These are phyloP conservation scores for Limonius californicus DNA, from an alignment of 1,140 invertebrate genomes.

Conservation along the genomic window DNA sequence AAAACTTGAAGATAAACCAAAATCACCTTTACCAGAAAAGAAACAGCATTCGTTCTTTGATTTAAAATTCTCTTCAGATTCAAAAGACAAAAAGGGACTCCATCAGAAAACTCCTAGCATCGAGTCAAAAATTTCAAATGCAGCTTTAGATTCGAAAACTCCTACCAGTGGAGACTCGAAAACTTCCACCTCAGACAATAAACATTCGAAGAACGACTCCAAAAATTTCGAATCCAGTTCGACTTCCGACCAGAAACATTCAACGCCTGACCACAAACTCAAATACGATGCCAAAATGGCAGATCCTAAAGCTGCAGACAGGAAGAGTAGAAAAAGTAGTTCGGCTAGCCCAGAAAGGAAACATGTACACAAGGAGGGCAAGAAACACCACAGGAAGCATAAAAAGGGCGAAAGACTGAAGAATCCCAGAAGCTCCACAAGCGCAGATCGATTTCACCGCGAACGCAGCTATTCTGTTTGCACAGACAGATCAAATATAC, in stretches of 20 bases:
- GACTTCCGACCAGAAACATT: neutral
- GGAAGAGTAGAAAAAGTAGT: slow-evolving; percentile 33
- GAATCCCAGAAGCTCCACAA: slow-evolving; percentile 28
- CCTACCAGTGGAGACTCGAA: slow-evolving; percentile 34
- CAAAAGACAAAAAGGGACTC: slow-evolving; percentile 7
- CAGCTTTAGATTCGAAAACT: slow-evolving; percentile 29
- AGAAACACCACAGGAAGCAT: slow-evolving; percentile 39
- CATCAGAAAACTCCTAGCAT: slow-evolving; percentile 39
- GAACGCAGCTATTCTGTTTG: slow-evolving; percentile 43
- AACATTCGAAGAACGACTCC: slow-evolving; percentile 20
- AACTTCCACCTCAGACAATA: slow-evolving; percentile 12
- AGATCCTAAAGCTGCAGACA: slow-evolving; percentile 6
- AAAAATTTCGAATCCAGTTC: slow-evolving; percentile 17
- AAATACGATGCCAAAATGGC: neutral
- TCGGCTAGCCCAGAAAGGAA: slow-evolving; percentile 41
- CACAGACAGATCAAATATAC: slow-evolving; percentile 40
- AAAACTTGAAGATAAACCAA: slow-evolving; percentile 20
- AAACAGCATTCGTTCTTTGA: slow-evolving; percentile 20
- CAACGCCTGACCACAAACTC: neutral
- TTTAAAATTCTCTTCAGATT: slow-evolving; percentile 22
- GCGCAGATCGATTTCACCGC: slow-evolving; percentile 30
- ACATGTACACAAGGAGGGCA: slow-evolving; percentile 37
- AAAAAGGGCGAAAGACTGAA: slow-evolving; percentile 33
- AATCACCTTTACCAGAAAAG: slow-evolving; percentile 17
- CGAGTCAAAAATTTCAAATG: slow-evolving; percentile 38